phyloP scores from a whole-genome alignment of 2,113 vertebrate species.

The Jaculus jaculus region DNA sequence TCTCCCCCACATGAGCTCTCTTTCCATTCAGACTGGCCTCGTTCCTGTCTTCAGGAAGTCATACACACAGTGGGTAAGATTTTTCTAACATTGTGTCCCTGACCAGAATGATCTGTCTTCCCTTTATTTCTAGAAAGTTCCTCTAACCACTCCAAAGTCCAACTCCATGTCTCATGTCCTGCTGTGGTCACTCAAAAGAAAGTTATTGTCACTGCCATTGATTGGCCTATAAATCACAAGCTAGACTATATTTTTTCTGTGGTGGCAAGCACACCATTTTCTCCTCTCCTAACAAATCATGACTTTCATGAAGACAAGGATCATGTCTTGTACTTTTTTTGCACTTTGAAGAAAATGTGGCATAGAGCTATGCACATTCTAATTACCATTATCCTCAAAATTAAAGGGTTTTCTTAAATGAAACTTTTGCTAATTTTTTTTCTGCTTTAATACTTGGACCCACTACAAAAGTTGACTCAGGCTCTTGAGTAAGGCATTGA shows the following conservation, averaged over 20 bases:
- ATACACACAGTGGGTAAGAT: neutral
- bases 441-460: neutral
- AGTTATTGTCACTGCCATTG: neutral
- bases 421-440: neutral
- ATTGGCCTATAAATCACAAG: neutral
- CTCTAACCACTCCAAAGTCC: neutral
- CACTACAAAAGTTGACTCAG: neutral
- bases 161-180: neutral
- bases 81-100: neutral
- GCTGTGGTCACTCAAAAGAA: constrained; percentile 15
- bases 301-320: neutral
- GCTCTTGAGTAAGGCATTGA: neutral
- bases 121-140: neutral
- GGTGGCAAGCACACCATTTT: neutral
- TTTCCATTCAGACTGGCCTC: neutral
- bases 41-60: neutral
- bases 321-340: neutral
- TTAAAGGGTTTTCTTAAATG: neutral
- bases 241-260: neutral
- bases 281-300: neutral
- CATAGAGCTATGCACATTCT: neutral
- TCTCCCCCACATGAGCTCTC: neutral
- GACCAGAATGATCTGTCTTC: neutral
- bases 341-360: neutral
- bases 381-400: neutral